Base-by-base conservation (phyloP, 2,113 vertebrate species). In the Hassar affinis region DNA sequence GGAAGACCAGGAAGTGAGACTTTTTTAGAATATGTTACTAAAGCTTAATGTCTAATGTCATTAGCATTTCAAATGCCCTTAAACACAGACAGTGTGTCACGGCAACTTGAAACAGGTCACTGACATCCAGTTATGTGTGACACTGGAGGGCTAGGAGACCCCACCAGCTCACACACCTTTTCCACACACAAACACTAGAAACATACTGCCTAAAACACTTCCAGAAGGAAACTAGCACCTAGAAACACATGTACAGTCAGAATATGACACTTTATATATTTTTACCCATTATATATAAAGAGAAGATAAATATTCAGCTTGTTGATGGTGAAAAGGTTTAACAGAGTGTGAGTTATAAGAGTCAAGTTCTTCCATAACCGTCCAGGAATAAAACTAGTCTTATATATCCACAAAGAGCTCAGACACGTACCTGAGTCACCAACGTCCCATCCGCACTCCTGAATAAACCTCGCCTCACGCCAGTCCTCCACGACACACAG, bases 361-460 rank as follows among this genome's bases (percentile, higher is more conserved):
- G 11, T 5, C 17, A 52, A 15, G n/a, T 20, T 75, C 15, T 3
- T 74, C 25, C 11, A n/a, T 72, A 72, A 72, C 1, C 9, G 27
- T 17, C 76, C 35, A 9, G 20, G 20, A 0, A 25, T 6, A 61
- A 59, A 56, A 6, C 33, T 5, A 45, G 7, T 62, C 15, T 35
- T 11, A 25, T 0, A 61, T 14, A 71, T 42, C 20, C 25, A 52
- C 17, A 56, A 8, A 78, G 49, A 22, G 4, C 1, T 35, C 20
- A 25, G 74, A 79, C 20, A 80, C 75, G 35, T 88, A 88, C 87
- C 85, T 14, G 47, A 85, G 22, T 80, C 79, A 82, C 47, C 82
- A 79, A 79, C 25, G 59, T 78, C 75, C 71, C 72, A 74, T 83
- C 35, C 77, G 57, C 18, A 71, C 54, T 59, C 64, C 56, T 68